Conservation (phyloP, 2,113 vertebrate species). For the Solea senegalensis region DNA sequence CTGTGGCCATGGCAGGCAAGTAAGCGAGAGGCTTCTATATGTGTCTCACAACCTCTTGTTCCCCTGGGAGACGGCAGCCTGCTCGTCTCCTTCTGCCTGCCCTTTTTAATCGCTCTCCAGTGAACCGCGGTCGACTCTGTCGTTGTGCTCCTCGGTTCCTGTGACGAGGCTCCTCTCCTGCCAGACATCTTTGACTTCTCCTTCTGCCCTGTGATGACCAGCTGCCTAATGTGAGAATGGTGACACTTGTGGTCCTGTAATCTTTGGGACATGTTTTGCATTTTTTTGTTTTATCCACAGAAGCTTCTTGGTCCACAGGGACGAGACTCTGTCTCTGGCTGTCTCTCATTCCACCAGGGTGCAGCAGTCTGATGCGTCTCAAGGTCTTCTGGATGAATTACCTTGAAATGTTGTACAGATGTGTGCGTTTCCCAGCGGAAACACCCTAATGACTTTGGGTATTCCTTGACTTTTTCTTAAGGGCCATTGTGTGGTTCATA, state of each 20-base stretch:
- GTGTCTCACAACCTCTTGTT: conserved; percentile 49
- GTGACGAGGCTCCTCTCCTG: conserved; percentile 26
- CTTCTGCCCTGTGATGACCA: conserved; percentile 38
- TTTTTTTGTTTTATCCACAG: background rate
- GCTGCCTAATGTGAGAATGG: conserved; percentile 37
- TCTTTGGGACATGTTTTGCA: conserved; percentile 31
- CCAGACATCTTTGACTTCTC: conserved; percentile 35
- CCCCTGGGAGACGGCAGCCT: conserved; percentile 51
- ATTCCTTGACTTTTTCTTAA: background rate
- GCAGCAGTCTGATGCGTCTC: conserved; percentile 2
- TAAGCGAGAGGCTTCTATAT: conserved; percentile 54
- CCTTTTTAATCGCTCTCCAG: conserved; percentile 54
- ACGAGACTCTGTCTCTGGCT: background rate
- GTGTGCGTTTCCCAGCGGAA: background rate
- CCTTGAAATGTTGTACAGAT: conserved; percentile 7
- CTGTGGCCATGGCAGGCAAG: conserved; percentile 45
- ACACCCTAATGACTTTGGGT: background rate
- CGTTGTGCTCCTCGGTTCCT: conserved; percentile 29
- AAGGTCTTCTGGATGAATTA: conserved; percentile 11
- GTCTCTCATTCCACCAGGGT: background rate
- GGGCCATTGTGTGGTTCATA: background rate
- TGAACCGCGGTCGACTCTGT: conserved; percentile 52
- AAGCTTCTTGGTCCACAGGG: background rate
- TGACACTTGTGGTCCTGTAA: conserved; percentile 30
- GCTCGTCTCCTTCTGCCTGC: conserved; percentile 50